Conservation (phyloP, 2,113 vertebrate species). For the Onychostoma macrolepis region DNA sequence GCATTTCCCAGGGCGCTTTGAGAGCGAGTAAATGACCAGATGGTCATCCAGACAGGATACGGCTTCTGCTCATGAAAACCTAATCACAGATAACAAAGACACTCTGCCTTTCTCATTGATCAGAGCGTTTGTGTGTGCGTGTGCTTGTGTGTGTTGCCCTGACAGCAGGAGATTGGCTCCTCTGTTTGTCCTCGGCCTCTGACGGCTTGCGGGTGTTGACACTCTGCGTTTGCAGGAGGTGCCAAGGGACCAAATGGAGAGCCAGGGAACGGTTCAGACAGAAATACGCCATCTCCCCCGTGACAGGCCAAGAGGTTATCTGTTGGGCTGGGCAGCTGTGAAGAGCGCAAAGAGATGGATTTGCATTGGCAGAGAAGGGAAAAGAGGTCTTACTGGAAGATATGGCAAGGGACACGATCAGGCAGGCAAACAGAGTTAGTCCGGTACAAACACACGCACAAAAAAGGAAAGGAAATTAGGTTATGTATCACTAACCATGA, state of each 20-base stretch:
- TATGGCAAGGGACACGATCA: not conserved
- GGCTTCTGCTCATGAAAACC: constrained; percentile 46
- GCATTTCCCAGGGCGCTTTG: constrained; percentile 44
- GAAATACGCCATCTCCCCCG: not conserved
- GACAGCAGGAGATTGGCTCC: constrained; percentile 44
- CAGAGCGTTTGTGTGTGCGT: constrained; percentile 38
- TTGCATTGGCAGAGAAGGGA: not conserved
- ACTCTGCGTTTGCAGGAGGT: constrained; percentile 22
- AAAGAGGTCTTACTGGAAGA: not conserved
- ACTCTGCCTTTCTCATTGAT: constrained; percentile 54
- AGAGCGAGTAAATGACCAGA: constrained; percentile 51
- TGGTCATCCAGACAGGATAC: constrained; percentile 48
- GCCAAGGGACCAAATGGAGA: not conserved
- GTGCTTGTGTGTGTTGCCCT: constrained; percentile 36
- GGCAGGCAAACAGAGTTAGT: not conserved
- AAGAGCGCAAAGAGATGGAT: not conserved
- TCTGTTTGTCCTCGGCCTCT: constrained; percentile 19
- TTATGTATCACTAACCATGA: not conserved
- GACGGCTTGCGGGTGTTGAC: constrained; percentile 37
- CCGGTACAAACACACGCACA: not conserved
- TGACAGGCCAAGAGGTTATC: not conserved
- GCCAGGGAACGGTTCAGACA: not conserved
- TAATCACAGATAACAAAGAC: constrained; percentile 52
- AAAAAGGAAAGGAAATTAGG: constrained; percentile 2
- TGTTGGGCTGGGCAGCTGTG: not conserved